phyloP scores from a whole-genome alignment of 2,113 vertebrate species.

The Oryzias melastigma region DNA sequence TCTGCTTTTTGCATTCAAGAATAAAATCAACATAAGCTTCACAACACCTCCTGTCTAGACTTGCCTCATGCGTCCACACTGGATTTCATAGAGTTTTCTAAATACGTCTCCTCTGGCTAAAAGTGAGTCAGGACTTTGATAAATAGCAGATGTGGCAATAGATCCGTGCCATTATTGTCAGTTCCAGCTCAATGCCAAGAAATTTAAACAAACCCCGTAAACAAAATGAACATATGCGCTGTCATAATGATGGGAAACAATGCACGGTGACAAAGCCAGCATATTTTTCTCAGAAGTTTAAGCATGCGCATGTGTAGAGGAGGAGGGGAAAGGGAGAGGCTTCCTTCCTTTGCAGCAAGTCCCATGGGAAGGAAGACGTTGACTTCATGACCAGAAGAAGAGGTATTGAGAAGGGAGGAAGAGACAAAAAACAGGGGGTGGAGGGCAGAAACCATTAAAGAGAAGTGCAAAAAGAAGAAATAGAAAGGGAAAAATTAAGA shows the following conservation, averaged over 20 bases:
- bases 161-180: not conserved
- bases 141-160: conserved; percentile 31
- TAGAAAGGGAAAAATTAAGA: conserved; percentile 3
- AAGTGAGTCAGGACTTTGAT: conserved; percentile 46
- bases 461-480: conserved; percentile 4
- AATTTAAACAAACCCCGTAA: not conserved
- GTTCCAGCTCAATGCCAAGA: not conserved
- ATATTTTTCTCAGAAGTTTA: conserved; percentile 21
- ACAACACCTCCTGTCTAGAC: conserved; percentile 25
- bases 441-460: conserved; percentile 14
- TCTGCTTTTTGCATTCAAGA: conserved; percentile 9
- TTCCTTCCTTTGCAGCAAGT: conserved; percentile 68
- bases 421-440: not conserved
- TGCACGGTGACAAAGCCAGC: conserved; percentile 24
- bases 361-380: conserved; percentile 47
- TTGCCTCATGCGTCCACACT: conserved; percentile 4
- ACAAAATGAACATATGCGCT: not conserved
- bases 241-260: not conserved
- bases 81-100: conserved; percentile 13
- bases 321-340: conserved; percentile 69
- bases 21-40: conserved; percentile 1
- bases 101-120: conserved; percentile 20
- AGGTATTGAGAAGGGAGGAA: not conserved
- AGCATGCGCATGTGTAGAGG: conserved; percentile 55
- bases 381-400: conserved; percentile 44